A percentile compares a stretch with the other conserved stretches of the same genome.
These are phyloP conservation scores for Callionymus lyra DNA, from an alignment of 2,113 vertebrate genomes.

Conservation along the genomic window DNA sequence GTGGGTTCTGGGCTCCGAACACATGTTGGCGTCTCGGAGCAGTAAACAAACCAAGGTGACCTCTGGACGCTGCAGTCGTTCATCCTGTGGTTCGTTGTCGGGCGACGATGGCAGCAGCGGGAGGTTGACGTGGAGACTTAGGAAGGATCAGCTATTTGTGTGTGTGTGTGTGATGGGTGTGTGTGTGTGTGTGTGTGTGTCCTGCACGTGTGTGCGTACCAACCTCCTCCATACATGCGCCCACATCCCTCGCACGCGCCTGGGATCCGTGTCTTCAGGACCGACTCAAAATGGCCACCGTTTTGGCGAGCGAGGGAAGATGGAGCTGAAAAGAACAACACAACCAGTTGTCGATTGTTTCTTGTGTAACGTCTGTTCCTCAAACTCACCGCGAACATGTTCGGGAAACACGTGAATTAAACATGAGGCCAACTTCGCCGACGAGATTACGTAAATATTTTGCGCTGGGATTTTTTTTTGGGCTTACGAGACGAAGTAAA, in stretches of 20 bases:
- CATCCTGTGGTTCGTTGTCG: conserved; percentile 42
- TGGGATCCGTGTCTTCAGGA: too few relatives aligned
- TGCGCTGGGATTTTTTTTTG: conserved; percentile 18
- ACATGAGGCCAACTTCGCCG: conserved; percentile 6
- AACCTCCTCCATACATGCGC: conserved; percentile 11
- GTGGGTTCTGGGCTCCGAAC: conserved; percentile 21
- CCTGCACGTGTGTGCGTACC: conserved; percentile 1
- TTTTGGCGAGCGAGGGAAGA: conserved; percentile 52
- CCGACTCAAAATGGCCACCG: conserved; percentile 67
- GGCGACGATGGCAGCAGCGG: conserved; percentile 38
- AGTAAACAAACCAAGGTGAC: conserved; percentile 62
- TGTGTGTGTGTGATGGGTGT: too few relatives aligned
- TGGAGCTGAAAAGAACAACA: conserved; percentile 23
- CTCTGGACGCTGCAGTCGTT: conserved; percentile 50
- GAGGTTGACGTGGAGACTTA: conserved; percentile 46
- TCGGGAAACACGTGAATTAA: conserved; percentile 22
- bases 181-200: conserved; percentile 10
- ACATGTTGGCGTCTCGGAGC: conserved; percentile 9
- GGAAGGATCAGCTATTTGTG: conserved; percentile 43
- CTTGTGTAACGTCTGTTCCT: background rate
- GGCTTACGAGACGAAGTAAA: conserved; percentile 49
- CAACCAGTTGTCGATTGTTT: too few relatives aligned
- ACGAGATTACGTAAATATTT: conserved; percentile 41
- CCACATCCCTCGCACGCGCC: too few relatives aligned
- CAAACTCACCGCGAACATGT: background rate